Conservation (phyloP, 2,113 vertebrate genomes). For the Ciconia stormi region DNA sequence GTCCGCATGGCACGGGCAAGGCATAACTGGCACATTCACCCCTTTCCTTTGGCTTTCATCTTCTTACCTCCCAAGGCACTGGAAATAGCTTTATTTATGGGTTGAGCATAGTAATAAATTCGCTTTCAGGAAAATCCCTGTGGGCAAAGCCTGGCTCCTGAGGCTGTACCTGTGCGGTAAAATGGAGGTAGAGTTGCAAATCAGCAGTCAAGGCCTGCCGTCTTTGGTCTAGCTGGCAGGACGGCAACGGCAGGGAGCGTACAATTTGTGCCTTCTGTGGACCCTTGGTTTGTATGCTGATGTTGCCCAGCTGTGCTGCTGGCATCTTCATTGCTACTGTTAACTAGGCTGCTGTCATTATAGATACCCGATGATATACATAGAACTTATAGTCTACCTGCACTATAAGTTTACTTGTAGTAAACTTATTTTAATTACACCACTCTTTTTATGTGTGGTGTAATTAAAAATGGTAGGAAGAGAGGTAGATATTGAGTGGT, state of each 20-base stretch:
- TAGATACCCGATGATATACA: not conserved
- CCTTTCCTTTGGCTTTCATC: slow-evolving; percentile 6
- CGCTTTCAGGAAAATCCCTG: not conserved
- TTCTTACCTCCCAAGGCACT: not conserved
- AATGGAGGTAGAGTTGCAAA: not conserved
- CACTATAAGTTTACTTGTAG: not conserved
- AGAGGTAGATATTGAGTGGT: not conserved
- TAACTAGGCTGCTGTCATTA: not conserved
- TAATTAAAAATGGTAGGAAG: not conserved
- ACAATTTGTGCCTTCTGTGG: not conserved
- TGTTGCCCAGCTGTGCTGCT: not conserved
- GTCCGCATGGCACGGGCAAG: not conserved
- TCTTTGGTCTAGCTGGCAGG: not conserved
- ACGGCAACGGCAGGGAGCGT: not conserved
- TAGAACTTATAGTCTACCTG: not conserved
- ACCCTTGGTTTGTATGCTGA: rapidly evolving
- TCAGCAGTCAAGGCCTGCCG: not conserved
- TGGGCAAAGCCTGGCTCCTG: rapidly evolving
- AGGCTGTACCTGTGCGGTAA: not conserved
- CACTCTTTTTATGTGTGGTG: not conserved
- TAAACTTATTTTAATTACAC: no score
- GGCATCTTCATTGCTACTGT: not conserved
- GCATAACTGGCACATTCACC: not conserved
- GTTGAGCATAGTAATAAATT: not conserved
- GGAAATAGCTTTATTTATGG: not conserved